Percentiles rank a stretch among this genome's conserved stretches.
Conservation (phyloP, 2,113 vertebrate genomes). For the Pseudolaguvia tuberculata region DNA sequence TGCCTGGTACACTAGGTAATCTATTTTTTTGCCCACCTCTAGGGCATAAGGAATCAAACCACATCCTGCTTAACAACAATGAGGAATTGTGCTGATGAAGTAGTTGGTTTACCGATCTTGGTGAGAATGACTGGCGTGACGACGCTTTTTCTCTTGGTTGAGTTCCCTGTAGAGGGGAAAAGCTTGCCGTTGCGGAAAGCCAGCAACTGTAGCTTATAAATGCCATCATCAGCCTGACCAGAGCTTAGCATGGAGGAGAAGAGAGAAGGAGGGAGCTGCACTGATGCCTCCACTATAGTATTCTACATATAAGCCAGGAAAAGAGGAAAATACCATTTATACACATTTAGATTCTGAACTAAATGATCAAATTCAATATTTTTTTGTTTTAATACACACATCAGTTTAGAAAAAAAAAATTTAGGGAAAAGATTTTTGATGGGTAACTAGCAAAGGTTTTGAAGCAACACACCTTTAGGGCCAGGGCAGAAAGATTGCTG, state of each 20-base stretch:
- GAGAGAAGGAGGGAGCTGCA: constrained; percentile 87
- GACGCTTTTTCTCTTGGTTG: constrained; percentile 83
- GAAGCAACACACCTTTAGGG: constrained; percentile 76
- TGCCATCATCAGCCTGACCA: constrained; percentile 72
- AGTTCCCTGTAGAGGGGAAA: constrained; percentile 89
- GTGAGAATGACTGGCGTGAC: constrained; percentile 90
- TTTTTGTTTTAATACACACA: no score
- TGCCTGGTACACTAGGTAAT: background rate
- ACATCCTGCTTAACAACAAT: background rate
- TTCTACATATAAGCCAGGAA: constrained; percentile 66
- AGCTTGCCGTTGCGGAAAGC: constrained; percentile 95
- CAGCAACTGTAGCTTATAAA: constrained; percentile 88
- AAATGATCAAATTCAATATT: background rate
- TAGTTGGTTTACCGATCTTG: constrained; percentile 76
- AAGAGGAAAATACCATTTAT: background rate
- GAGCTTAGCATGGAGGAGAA: constrained; percentile 72
- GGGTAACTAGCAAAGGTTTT: no score
- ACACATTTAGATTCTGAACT: background rate
- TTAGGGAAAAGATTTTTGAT: background rate
- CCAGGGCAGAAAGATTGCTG: constrained; percentile 82
- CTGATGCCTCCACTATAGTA: constrained; percentile 87
- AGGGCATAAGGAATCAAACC: no score
- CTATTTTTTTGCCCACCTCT: background rate
- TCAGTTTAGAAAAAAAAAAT: background rate
- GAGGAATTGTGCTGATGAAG: background rate